These are phyloP conservation scores for Actinia tenebrosa DNA, from an alignment of 64 coral and sea anemone species.

Conservation along the genomic window DNA sequence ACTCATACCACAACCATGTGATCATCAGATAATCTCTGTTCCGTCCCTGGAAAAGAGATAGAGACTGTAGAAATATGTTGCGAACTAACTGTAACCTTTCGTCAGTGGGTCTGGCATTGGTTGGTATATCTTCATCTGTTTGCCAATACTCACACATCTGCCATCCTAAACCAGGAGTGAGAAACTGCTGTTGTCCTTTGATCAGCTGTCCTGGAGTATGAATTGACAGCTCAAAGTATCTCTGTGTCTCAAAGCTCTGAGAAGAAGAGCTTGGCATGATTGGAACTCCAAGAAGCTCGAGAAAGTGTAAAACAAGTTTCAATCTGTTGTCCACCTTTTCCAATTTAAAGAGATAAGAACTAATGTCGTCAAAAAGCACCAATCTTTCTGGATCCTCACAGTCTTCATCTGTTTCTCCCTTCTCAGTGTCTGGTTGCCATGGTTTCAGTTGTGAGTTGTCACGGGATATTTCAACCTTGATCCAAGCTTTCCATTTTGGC, in stretches of 20 bases:
- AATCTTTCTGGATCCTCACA: conserved; percentile 95
- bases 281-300: conserved; percentile 69
- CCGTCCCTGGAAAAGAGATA: conserved; percentile 55
- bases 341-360: conserved; percentile 74
- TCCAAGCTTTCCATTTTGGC: conserved; percentile 62
- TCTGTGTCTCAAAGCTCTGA: conserved; percentile 8
- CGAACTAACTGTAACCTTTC: conserved; percentile 39
- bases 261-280: conserved; percentile 22
- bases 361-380: conserved; percentile 91
- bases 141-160: conserved; percentile 31
- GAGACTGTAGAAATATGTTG: conserved; percentile 67
- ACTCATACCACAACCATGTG: conserved; percentile 79
- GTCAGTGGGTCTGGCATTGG: conserved; percentile 10
- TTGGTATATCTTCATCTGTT: not conserved
- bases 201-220: conserved; percentile 14
- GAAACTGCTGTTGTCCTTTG: not conserved
- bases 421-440: conserved; percentile 75
- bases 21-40: conserved; percentile 43
- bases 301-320: conserved; percentile 66
- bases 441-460: conserved; percentile 68
- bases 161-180: conserved; percentile 13
- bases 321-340: conserved; percentile 45
- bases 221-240: not conserved
- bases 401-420: conserved; percentile 78
- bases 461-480: conserved; percentile 64